Percentiles rank a stretch among this genome's conserved stretches.
Evolutionary conservation across 1,140 invertebrate species (phyloP).

Genomic region (Aricia agestis): DNA sequence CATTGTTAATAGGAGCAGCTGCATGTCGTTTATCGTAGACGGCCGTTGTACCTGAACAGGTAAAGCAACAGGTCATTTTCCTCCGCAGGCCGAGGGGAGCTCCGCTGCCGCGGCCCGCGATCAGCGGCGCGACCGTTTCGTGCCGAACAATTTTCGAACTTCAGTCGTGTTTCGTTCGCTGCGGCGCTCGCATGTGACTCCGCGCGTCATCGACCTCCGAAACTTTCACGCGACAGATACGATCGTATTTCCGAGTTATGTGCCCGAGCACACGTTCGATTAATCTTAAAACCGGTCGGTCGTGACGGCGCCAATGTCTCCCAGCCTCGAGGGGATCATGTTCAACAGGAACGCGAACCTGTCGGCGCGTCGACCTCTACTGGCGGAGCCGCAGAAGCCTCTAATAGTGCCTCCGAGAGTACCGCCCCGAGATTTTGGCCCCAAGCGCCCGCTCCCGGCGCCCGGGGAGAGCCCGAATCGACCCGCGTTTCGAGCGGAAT

Average conservation of each 20-base stretch:
- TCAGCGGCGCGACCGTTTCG: neutral
- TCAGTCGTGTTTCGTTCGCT: slow-evolving; percentile 21
- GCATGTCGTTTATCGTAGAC: slow-evolving; percentile 35
- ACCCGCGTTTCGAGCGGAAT: slow-evolving; percentile 52
- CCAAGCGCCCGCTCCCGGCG: slow-evolving; percentile 50
- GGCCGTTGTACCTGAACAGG: slow-evolving; percentile 61
- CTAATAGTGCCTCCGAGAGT: slow-evolving; percentile 61
- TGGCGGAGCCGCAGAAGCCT: slow-evolving; percentile 68
- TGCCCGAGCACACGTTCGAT: slow-evolving; percentile 60
- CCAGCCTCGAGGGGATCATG: slow-evolving; percentile 70
- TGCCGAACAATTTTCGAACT: neutral
- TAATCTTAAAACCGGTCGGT: slow-evolving; percentile 40
- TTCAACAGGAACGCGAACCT: slow-evolving; percentile 72
- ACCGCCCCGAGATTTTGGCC: slow-evolving; percentile 60
- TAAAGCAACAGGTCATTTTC: slow-evolving; percentile 71
- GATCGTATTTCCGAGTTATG: slow-evolving; percentile 56
- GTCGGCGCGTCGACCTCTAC: slow-evolving; percentile 66
- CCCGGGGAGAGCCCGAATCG: slow-evolving; percentile 44
- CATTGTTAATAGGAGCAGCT: slow-evolving; percentile 59
- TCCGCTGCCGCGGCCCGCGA: slow-evolving; percentile 30
- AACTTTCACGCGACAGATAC: slow-evolving; percentile 57
- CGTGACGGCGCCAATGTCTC: slow-evolving; percentile 72
- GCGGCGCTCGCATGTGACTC: slow-evolving; percentile 30
- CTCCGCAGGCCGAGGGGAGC: slow-evolving; percentile 46
- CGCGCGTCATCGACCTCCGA: slow-evolving; percentile 33